Percentiles rank a stretch among this genome's conserved stretches.
These are phyloP conservation scores for Netelia fuscicornis DNA, from an alignment of 2,888 invertebrate species.

Conservation along the genomic window DNA sequence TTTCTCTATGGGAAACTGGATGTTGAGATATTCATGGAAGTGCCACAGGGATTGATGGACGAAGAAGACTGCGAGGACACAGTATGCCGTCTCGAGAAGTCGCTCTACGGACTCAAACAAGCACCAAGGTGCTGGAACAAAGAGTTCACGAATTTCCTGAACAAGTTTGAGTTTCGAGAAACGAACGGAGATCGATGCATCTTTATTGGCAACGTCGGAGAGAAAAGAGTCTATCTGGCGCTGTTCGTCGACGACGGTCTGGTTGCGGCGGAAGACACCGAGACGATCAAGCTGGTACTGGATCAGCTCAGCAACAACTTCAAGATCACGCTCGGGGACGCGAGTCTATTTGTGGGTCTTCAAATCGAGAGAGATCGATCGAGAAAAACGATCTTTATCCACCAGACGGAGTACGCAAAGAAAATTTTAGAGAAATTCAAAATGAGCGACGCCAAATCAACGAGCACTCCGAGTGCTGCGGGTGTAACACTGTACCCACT, in stretches of 20 bases:
- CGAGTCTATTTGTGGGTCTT: conserved; percentile 67
- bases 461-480: conserved; percentile 13
- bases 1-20: conserved; percentile 43
- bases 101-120: conserved; percentile 76
- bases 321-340: conserved; percentile 52
- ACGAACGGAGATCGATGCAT: conserved; percentile 15
- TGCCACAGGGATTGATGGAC: conserved; percentile 27
- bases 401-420: conserved; percentile 35
- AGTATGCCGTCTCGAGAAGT: conserved; percentile 69
- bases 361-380: conserved; percentile 60
- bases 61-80: not conserved
- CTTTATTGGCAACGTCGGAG: not conserved
- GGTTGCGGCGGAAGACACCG: conserved; percentile 45
- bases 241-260: conserved; percentile 71
- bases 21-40: conserved; percentile 34
- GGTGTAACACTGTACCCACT: not conserved
- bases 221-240: conserved; percentile 52
- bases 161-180: not conserved
- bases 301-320: conserved; percentile 44
- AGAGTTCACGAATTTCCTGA: conserved; percentile 63
- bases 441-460: conserved; percentile 39
- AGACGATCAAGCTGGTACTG: conserved; percentile 48
- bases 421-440: conserved; percentile 34
- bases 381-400: conserved; percentile 22
- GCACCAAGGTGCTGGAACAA: conserved; percentile 71